Conservation (phyloP, 2,888 invertebrate genomes). For the Acleris literana region DNA sequence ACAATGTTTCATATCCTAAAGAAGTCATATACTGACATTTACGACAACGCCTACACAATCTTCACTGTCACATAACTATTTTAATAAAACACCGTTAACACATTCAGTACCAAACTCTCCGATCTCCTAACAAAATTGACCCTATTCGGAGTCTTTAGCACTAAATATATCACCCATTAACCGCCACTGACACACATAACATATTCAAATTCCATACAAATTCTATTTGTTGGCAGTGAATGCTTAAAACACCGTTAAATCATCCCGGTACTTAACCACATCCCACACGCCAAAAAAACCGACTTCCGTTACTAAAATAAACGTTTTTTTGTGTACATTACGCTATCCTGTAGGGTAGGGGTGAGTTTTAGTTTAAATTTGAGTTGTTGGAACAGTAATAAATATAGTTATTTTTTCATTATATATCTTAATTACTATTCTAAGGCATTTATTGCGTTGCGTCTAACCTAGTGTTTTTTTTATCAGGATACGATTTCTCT, state of each 20-base stretch:
- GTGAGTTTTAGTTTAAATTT: slow-evolving; percentile 1
- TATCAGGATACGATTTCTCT: too few relatives aligned
- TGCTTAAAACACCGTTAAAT: neutral
- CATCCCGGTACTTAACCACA: slow-evolving; percentile 14
- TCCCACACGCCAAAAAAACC: slow-evolving; percentile 13
- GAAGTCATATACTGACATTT: neutral
- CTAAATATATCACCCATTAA: too few relatives aligned
- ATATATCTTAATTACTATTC: too few relatives aligned
- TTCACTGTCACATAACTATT: neutral
- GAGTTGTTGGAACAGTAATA: neutral
- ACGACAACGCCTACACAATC: neutral
- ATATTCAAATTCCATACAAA: too few relatives aligned
- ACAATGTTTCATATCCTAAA: too few relatives aligned
- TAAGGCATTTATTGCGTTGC: too few relatives aligned
- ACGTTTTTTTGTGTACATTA: slow-evolving; percentile 11
- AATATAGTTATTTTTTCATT: too few relatives aligned
- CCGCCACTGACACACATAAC: neutral
- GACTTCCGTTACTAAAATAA: slow-evolving; percentile 15
- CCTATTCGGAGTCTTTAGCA: too few relatives aligned
- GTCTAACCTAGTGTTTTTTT: too few relatives aligned
- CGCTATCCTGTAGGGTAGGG: neutral
- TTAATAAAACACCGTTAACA: slow-evolving; percentile 2
- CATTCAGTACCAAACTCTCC: neutral
- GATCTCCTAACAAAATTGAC: too few relatives aligned
- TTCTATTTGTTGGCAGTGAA: too few relatives aligned